These are phyloP conservation scores for Eubasilissa splendida DNA, from an alignment of 2,888 invertebrate genomes.

Conservation along the genomic window DNA sequence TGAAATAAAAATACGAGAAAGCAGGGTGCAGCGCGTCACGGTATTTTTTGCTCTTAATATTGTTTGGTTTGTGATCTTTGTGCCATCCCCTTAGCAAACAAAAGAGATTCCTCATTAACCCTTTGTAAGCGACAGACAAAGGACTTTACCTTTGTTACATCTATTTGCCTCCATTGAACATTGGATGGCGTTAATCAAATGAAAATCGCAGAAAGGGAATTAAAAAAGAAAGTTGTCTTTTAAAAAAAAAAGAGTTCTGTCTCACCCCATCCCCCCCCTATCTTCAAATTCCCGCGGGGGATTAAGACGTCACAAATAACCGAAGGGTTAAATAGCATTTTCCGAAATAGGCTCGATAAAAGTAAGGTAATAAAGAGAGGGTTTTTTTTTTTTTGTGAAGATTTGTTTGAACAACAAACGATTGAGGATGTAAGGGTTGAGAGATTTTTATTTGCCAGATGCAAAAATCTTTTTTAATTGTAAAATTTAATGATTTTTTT, in stretches of 20 bases:
- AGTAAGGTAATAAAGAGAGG: constrained; percentile 17
- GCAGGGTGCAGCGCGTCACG: neutral
- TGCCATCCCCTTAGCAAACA: constrained; percentile 48
- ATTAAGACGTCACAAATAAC: constrained; percentile 42
- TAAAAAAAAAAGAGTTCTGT: constrained; percentile 43
- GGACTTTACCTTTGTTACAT: constrained; percentile 54
- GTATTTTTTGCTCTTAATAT: constrained; percentile 50
- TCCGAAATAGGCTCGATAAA: constrained; percentile 39
- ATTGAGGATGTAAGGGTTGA: constrained; percentile 1
- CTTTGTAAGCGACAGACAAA: constrained; percentile 56
- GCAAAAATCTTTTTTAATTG: too few species aligned
- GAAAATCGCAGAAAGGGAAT: constrained; percentile 56
- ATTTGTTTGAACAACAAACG: constrained; percentile 19
- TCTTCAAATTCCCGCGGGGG: constrained; percentile 24
- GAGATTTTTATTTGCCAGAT: too few species aligned
- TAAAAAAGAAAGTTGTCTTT: constrained; percentile 55
- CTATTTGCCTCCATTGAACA: constrained; percentile 58
- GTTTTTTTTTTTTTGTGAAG: neutral
- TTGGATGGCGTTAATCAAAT: constrained; percentile 58
- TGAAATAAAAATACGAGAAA: constrained; percentile 5
- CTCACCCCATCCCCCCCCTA: constrained; percentile 5
- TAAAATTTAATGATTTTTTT: too few species aligned
- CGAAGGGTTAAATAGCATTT: constrained; percentile 45
- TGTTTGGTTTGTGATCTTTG: constrained; percentile 57
- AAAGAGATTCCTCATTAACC: constrained; percentile 57